Evolutionary conservation across 2,113 vertebrate genomes (phyloP).

Genomic region (Aptenodytes patagonicus): DNA sequence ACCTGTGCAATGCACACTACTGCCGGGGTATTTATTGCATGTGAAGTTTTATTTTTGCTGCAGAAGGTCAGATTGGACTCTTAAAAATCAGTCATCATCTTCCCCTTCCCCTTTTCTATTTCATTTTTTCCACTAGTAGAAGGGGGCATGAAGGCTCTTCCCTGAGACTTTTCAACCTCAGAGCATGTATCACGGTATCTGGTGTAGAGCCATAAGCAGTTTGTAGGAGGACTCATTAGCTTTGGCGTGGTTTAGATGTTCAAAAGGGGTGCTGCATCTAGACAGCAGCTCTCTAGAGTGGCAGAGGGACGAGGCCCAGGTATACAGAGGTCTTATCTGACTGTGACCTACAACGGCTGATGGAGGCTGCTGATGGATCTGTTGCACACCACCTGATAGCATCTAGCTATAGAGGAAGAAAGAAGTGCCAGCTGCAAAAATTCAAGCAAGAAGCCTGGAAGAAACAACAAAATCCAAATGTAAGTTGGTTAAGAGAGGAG

Average conservation of each 20-base stretch:
- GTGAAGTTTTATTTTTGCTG: background rate
- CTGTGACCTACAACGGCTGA: background rate
- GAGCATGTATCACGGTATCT: fast-evolving
- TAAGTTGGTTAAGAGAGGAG: background rate
- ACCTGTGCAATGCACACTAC: background rate
- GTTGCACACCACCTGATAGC: background rate
- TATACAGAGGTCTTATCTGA: background rate
- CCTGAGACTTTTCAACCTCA: background rate
- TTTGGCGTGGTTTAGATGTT: background rate
- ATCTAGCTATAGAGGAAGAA: background rate
- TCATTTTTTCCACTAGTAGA: background rate
- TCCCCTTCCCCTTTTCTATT: background rate
- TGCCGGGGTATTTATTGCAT: background rate
- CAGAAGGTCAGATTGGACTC: background rate
- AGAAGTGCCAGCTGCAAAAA: background rate
- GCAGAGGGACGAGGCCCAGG: background rate
- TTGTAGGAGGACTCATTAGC: background rate
- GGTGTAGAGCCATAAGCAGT: background rate
- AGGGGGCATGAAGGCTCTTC: background rate
- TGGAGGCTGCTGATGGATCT: background rate
- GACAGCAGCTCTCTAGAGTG: background rate
- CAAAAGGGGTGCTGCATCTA: background rate
- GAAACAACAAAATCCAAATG: background rate
- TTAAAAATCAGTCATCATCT: background rate
- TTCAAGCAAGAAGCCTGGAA: background rate